Percentiles rank a stretch among this genome's conserved stretches.
Evolutionary conservation across 2,797 vertebrate species (phyloP).

Genomic region (Sebastes baramenuke): DNA sequence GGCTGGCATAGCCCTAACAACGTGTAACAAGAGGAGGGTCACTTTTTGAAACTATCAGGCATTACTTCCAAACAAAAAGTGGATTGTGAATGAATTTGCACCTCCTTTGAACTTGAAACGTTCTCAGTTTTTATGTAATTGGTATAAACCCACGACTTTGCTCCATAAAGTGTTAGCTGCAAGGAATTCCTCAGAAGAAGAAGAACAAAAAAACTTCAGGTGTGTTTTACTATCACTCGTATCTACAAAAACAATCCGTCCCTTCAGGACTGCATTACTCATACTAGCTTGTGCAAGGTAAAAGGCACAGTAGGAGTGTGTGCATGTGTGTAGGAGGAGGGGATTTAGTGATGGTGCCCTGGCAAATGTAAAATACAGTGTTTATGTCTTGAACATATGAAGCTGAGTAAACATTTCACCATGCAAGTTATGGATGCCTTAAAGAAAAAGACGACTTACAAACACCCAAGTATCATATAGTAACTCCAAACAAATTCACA

Average conservation of each 20-base stretch:
- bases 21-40: constrained; percentile 15
- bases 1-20: not conserved
- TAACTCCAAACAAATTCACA: constrained; percentile 13
- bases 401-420: constrained; percentile 32
- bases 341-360: constrained; percentile 7
- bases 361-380: not conserved
- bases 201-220: not conserved
- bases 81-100: not conserved
- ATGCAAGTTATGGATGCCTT: constrained; percentile 6
- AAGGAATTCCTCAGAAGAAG: not conserved
- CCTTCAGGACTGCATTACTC: constrained; percentile 25
- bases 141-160: not conserved
- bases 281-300: constrained; percentile 41
- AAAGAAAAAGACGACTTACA: constrained; percentile 9
- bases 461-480: constrained; percentile 4
- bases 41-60: constrained; percentile 8
- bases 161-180: not conserved
- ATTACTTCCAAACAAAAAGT: constrained; percentile 9
- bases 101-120: not conserved
- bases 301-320: constrained; percentile 31
- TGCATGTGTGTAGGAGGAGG: not conserved
- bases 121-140: not conserved
- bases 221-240: constrained; percentile 27
- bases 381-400: constrained; percentile 15
- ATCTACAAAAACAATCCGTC: constrained; percentile 46